phyloP scores from a whole-genome alignment of 2,888 invertebrate species.

The Hololepta plana region DNA sequence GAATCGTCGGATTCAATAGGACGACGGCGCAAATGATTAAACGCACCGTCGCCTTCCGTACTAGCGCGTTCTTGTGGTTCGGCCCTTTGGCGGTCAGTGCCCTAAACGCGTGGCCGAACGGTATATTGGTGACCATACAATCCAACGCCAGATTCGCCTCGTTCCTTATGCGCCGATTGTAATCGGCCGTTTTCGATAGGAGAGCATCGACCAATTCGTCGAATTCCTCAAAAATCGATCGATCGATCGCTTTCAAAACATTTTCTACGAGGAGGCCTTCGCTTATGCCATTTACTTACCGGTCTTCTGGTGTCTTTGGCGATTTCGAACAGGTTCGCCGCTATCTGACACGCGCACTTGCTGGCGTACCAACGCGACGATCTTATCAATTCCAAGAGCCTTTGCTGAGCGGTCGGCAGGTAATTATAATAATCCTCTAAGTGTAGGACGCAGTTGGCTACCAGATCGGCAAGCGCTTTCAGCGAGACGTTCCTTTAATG shows the following conservation, averaged over 20 bases:
- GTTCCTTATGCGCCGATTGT: constrained; percentile 52
- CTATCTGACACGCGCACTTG: constrained; percentile 25
- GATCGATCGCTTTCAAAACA: not conserved
- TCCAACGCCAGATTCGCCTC: constrained; percentile 56
- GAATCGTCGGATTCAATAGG: constrained; percentile 38
- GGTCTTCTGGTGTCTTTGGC: constrained; percentile 26
- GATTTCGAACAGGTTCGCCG: constrained; percentile 25
- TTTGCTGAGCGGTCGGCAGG: constrained; percentile 21
- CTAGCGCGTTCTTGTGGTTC: constrained; percentile 45
- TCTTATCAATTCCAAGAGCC: constrained; percentile 22
- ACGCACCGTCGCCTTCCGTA: constrained; percentile 45
- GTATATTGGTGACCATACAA: constrained; percentile 45
- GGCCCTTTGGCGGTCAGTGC: constrained; percentile 30
- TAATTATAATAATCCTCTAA: constrained; percentile 11
- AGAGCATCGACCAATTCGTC: constrained; percentile 47
- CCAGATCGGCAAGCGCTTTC: constrained; percentile 23
- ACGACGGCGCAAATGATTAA: constrained; percentile 45
- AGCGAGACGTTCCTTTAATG: constrained; percentile 18
- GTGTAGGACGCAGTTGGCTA: constrained; percentile 21
- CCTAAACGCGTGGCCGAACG: constrained; percentile 35
- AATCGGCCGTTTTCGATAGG: constrained; percentile 51
- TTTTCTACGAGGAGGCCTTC: not conserved
- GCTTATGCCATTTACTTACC: constrained; percentile 14
- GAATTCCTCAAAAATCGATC: constrained; percentile 37
- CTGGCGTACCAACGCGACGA: constrained; percentile 27